Evolutionary conservation across 2,113 vertebrate genomes (phyloP).

Genomic region (Peucedramus taeniatus): DNA sequence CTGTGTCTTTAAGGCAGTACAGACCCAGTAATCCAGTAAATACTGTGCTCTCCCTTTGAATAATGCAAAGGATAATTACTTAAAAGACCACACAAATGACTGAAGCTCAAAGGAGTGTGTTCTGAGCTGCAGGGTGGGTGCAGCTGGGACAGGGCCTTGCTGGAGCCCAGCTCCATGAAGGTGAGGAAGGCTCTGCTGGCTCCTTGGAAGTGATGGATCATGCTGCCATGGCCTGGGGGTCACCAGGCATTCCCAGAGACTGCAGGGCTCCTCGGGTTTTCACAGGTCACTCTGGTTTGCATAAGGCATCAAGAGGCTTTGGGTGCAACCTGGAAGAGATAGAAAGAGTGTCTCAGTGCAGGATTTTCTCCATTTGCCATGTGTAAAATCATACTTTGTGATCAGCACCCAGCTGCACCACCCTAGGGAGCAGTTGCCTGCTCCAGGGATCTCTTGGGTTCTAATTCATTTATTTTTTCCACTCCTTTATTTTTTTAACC

Average conservation of each 20-base stretch:
- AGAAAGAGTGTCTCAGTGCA: not conserved
- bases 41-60: not conserved
- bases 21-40: not conserved
- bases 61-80: not conserved
- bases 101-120: not conserved
- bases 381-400: not conserved
- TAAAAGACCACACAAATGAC: not conserved
- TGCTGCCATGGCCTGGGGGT: not conserved
- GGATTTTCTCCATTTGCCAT: not conserved
- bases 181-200: not conserved
- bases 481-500: not conserved
- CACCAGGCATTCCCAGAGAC: not conserved
- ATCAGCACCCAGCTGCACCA: rapidly evolving
- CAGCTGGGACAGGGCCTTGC: not conserved
- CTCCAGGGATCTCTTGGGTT: not conserved
- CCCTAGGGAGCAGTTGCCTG: not conserved
- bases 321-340: not conserved
- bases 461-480: not conserved
- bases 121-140: not conserved
- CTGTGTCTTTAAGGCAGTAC: not conserved
- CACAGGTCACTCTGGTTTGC: not conserved
- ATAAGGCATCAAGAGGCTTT: not conserved
- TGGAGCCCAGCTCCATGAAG: not conserved
- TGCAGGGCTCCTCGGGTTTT: not conserved
- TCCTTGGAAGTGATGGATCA: not conserved